phyloP scores from a whole-genome alignment of 2,797 vertebrate species.

The Coregonus sp. region DNA sequence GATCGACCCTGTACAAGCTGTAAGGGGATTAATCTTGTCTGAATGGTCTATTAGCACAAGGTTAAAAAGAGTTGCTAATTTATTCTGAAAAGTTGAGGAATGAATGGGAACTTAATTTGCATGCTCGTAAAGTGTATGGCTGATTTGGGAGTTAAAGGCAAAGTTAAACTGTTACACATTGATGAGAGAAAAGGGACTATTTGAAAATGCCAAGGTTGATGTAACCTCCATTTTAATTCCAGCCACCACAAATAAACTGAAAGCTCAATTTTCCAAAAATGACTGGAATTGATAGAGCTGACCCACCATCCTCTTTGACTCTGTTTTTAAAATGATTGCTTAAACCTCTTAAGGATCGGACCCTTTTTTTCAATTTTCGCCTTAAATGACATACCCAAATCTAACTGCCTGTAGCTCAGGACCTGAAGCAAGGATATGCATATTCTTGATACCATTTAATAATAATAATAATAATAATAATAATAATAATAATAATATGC shows the following conservation, averaged over 20 bases:
- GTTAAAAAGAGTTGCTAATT: constrained; percentile 34
- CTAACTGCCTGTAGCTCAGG: too few relatives aligned
- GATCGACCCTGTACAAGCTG: constrained; percentile 29
- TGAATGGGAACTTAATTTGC: constrained; percentile 37
- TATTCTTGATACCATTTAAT: too few relatives aligned
- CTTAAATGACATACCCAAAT: too few relatives aligned
- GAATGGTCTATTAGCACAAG: constrained; percentile 15
- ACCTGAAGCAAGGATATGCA: too few relatives aligned
- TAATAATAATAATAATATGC: too few relatives aligned
- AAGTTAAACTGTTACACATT: constrained; percentile 11
- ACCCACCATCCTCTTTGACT: neutral
- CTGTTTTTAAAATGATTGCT: neutral
- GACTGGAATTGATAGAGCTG: neutral
- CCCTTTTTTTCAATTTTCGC: too few relatives aligned
- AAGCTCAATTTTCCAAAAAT: neutral
- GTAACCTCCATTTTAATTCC: neutral
- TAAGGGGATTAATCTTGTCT: constrained; percentile 28
- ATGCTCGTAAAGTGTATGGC: constrained; percentile 7
- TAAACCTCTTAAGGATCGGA: too few relatives aligned
- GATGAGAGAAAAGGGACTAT: neutral
- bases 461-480: too few relatives aligned
- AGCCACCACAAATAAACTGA: neutral
- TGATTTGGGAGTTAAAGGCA: neutral
- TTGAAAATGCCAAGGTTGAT: neutral
- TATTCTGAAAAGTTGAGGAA: constrained; percentile 24